Base-by-base conservation (phyloP, 2,797 vertebrate species). In the Spinus pinus region DNA sequence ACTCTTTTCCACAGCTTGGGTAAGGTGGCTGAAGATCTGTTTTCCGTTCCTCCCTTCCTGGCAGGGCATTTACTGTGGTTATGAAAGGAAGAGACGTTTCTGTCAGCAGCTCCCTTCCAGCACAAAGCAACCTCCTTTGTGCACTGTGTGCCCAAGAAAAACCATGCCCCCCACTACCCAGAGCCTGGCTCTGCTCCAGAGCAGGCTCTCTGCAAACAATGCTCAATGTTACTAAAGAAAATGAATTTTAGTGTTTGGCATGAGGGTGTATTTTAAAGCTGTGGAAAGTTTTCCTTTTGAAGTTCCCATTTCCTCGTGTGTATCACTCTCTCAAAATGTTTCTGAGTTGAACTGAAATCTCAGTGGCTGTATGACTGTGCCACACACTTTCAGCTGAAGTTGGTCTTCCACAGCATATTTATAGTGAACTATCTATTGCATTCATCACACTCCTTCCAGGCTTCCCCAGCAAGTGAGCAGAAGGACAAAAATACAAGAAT, bases 11-110 rank as follows among this genome's bases (percentile, higher is more conserved):
- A 88, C 91, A 81, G 88, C 64, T 78, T 78, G 62, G 56, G 35
- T 37, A 42, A 87, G 79, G 87, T 93, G 87, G 42, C 91, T 81
- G 72, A 77, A 93, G 85, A 83, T 94, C 73, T 92, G 74, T 86
- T 95, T 96, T 86, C 89, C n/a, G 30, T 80, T 86, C 85, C 66
- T 87, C 72, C 81, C 78, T 94, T 88, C 85, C 94, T 86, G 94
- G 90, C 92, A 95, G 83, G 78, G 44, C 75, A 39, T 81, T 93
- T 56, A 57, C 91, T 93, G 82, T 0, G 50, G 88, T 93, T 95
- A 72, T 21, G 70, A 93, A 91, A 95, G 90, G 88, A 96, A 88
- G 90, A 95, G 75, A n/a, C 7, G 1, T 92, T 94, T 65, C 86
- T 94, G 81, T 94, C 79, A 93, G 88, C 93, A 86, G 53, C 74